phyloP scores from a whole-genome alignment of 2,113 vertebrate species.

The Oreochromis tanganicae region DNA sequence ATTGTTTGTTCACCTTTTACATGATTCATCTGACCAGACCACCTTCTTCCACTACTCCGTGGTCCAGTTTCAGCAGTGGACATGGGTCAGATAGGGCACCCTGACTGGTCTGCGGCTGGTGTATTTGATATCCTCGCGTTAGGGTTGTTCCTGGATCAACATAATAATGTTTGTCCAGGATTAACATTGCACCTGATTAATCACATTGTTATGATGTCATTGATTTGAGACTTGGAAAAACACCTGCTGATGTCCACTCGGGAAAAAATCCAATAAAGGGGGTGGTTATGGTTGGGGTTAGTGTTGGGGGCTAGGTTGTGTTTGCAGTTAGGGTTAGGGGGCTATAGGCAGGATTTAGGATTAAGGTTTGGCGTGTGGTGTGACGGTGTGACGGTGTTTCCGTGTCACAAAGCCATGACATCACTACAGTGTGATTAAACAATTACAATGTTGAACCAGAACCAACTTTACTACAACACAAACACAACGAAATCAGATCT shows the following conservation, averaged over 20 bases:
- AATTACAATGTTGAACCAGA: neutral
- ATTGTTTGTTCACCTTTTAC: neutral
- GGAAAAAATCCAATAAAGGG: neutral
- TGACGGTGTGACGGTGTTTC: fast-evolving
- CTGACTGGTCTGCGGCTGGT: neutral
- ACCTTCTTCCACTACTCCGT: neutral
- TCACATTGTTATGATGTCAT: neutral
- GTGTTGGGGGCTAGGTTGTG: neutral
- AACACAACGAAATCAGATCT: neutral
- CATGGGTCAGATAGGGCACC: neutral
- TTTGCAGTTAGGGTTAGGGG: neutral
- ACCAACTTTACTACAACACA: neutral
- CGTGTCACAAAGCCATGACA: neutral
- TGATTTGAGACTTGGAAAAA: neutral
- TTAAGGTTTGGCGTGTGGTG: neutral
- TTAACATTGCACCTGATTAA: neutral
- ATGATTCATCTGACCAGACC: neutral
- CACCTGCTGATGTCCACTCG: neutral
- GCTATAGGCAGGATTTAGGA: neutral
- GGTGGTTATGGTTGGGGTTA: neutral
- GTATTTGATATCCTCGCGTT: neutral
- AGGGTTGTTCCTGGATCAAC: neutral
- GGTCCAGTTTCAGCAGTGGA: too few relatives aligned
- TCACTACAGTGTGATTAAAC: neutral
- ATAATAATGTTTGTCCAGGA: neutral